Evolutionary conservation across 1,140 invertebrate genomes (phyloP), one percentile per base, ranked within the genome.

Genomic region (Drosophila fuyamai): DNA sequence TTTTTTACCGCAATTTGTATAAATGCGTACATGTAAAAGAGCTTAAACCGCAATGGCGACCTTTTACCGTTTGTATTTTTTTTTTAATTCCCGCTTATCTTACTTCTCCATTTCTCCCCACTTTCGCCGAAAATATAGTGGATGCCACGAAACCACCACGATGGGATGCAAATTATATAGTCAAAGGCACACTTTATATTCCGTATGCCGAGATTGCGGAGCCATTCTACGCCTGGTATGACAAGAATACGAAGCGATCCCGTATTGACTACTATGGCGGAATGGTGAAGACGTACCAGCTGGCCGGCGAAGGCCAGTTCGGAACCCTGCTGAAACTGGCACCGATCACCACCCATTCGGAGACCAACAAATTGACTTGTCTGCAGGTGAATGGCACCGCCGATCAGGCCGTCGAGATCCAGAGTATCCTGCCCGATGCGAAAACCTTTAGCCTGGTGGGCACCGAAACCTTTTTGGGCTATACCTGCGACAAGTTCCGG

Each of bases 191-290:
- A 8, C 92, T 97, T 40, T 95, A 94, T 75, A 96, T 99, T 70
- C 98, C 98, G 0, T 99, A 98, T 94, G 98, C 98, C 10, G 98
- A 99, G 93, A 96, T 99, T 46, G 93, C 93, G 12, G 96, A 97
- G 92, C 97, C 98, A 5, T 98, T 99, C 91, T 95, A 95, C 86
- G 97, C 97, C 14, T 99, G 96, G 95, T 98, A 93, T 63, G 97
- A 99, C 93, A 94, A 93, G 5, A 93, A 94, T 12, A 94, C 94
- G 70, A 95, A 95, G 60, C 94, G 94, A 50, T 98, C 97, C 54
- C 94, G 98, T 62, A 98, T 99, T 73, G 98, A 99, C 93, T 99
- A 98, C 88, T 99, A 99, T 94, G 97, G 97, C 79, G 97, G 97
- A 23, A 97, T 98, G 95, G 97, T 97, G 0, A 96, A 97, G 92